These are phyloP conservation scores for Pterocles orientalis DNA, from an alignment of 2,113 vertebrate genomes.

Conservation along the genomic window DNA sequence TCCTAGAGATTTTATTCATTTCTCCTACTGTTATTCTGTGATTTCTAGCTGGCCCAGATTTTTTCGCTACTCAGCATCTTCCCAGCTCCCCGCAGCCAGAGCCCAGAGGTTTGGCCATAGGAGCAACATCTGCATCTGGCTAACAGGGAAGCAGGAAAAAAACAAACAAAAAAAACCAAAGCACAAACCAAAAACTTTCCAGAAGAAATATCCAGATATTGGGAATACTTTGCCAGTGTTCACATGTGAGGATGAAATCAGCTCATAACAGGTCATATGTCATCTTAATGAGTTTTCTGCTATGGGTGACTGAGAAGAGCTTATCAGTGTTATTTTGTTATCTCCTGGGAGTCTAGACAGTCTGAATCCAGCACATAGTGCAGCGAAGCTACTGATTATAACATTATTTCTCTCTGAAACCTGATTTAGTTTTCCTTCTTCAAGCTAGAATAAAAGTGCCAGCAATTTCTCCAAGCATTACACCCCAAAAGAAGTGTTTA, in stretches of 20 bases:
- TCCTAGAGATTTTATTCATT: neutral
- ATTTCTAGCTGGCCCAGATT: neutral
- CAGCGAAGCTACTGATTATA: conserved; percentile 5
- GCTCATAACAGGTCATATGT: conserved; percentile 23
- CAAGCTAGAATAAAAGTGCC: conserved; percentile 54
- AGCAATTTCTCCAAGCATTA: neutral
- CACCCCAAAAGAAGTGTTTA: conserved; percentile 35
- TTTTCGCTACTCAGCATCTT: neutral
- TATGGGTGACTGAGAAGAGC: conserved; percentile 41
- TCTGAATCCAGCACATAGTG: conserved; percentile 5
- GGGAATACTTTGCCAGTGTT: neutral
- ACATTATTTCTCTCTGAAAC: conserved; percentile 35
- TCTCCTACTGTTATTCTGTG: neutral
- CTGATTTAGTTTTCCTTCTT: conserved; percentile 26
- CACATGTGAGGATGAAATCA: neutral
- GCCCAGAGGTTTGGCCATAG: neutral
- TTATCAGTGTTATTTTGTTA: conserved; percentile 53
- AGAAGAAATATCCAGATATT: conserved; percentile 13
- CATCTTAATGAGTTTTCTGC: conserved; percentile 55
- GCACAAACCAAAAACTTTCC: neutral
- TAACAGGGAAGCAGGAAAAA: neutral
- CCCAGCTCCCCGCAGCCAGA: neutral
- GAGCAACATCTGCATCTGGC: neutral
- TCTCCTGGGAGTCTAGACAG: conserved; percentile 57
- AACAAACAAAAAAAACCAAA: too few relatives aligned